These are phyloP conservation scores for Irena cyanogastra DNA, from an alignment of 2,113 vertebrate species.

Conservation along the genomic window DNA sequence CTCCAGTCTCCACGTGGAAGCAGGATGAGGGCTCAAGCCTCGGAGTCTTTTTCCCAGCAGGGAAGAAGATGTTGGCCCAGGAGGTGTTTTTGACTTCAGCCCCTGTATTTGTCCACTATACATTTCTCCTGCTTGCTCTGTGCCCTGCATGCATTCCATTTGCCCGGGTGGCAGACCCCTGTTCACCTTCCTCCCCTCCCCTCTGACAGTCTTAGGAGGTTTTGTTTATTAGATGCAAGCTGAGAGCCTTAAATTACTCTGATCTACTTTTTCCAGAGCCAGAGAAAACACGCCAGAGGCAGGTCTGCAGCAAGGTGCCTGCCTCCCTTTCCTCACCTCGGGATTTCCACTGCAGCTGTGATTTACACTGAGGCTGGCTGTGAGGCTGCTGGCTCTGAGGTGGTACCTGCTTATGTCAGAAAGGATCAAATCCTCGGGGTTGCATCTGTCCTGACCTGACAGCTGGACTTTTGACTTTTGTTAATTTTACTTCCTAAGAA, in stretches of 20 bases:
- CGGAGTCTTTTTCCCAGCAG: neutral
- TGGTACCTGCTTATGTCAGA: neutral
- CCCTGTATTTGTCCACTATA: neutral
- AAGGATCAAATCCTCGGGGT: neutral
- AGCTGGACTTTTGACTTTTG: neutral
- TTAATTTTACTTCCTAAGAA: neutral
- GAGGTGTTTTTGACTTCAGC: neutral
- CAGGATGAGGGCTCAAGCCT: neutral
- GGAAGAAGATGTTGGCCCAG: neutral
- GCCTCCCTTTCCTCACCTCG: neutral
- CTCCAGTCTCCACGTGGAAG: neutral
- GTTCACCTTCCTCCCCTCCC: neutral
- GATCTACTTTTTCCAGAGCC: neutral
- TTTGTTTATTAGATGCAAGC: neutral
- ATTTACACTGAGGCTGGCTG: neutral
- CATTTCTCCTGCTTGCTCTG: neutral
- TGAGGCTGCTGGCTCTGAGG: neutral
- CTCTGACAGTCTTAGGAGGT: neutral
- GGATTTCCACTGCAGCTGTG: neutral
- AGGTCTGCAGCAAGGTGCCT: neutral
- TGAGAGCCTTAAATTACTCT: neutral
- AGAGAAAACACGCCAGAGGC: neutral
- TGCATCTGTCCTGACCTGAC: neutral
- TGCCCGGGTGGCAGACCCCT: neutral
- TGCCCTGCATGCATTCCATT: fast-evolving